Evolutionary conservation across 2,113 vertebrate species (phyloP), one percentile per base, ranked within the genome.

Genomic region (Anhinga rufa): DNA sequence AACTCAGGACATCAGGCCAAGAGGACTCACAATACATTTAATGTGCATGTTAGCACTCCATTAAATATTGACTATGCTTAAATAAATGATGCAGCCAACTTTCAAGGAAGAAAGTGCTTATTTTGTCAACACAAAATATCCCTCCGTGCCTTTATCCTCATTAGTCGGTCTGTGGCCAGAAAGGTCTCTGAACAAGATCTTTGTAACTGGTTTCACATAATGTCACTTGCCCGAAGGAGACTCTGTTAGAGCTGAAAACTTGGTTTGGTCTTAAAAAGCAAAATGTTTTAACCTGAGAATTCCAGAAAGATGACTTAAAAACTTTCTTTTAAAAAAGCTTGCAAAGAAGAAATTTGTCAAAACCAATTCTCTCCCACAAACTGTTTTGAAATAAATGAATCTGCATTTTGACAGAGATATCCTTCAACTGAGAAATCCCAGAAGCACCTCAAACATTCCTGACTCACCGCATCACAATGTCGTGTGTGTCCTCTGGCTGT

Each of bases 11-110:
- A 2, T 32, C 55, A 70, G 76, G 74, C 91, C 78, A 42, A 4
- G 87, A 86, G 51, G 46, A 6, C 86, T 89, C 70, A 74, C 88
- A 87, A 65, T 90, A 42, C 29, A 4, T 91, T 97, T 95, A 87
- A 97, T 75, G 93, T 92, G 90, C 52, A 20, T 93, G 92, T 93
- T 95, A 94, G 82, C 58, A 62, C 82, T 62, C 90, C 78, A 96
- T 97, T 90, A 97, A 97, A 96, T 97, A 97, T 97, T 96, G 88
- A 97, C 93, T 71, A 36, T 68, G 85, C 90, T 88, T 93, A 95
- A 97, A 96, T 91, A 96, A 97, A 96, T 95, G 83, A 95, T 96
- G 75, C 70, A 79, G 87, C 65, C 95, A 94, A 92, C 78, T 91
- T 91, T 80, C 88, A 97, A 95, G 86, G 83, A 96, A 95, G 76